Evolutionary conservation across 2,797 vertebrate genomes (phyloP), one percentile per base, ranked within the genome.

Genomic region (Arnoldichthys spilopterus): DNA sequence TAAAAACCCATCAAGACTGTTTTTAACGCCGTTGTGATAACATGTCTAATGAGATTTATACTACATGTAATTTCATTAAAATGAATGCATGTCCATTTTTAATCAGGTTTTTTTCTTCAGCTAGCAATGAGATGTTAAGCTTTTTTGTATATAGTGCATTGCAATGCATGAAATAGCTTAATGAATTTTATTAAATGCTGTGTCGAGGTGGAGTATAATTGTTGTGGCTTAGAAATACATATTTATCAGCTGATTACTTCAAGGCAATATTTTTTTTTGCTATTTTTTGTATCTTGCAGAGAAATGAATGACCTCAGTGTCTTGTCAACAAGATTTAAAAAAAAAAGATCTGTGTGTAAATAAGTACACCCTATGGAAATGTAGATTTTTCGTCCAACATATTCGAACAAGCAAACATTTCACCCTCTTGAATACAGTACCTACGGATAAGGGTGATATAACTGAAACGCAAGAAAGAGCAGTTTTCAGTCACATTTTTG

Each of bases 101-200:
- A 90, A 93, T 89, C 84, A 81, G 12, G 49, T 51, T 82, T 96
- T 96, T 97, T 96, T 73, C 95, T 90, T 95, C 37, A 8, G 73
- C 53, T 28, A 37, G 49, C 45, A 30, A 54, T 15, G 70, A 92
- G 95, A 95, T 93, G 95, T 92, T 90, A 96, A 88, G 94, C 92
- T 96, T 96, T 92, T 95, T 90, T 95, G 93, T 95, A 96, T 95
- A 95, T 95, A 95, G 92, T 93, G 94, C 94, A 94, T 94, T 91
- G 93, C 94, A 91, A 92, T 96, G 98, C 96, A 98, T 98, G 97
- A 87, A 88, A 88, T 95, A 93, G 95, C 93, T 95, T 63, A 94
- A 92, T 95, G 94, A 94, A 95, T 96, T 96, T 96, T 94, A 96
- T 96, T 91, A 96, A 96, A 96, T 96, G 95, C 95, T 94, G 87